Conservation (phyloP, 1,140 invertebrate genomes). For the Dendroctonus ponderosae region DNA sequence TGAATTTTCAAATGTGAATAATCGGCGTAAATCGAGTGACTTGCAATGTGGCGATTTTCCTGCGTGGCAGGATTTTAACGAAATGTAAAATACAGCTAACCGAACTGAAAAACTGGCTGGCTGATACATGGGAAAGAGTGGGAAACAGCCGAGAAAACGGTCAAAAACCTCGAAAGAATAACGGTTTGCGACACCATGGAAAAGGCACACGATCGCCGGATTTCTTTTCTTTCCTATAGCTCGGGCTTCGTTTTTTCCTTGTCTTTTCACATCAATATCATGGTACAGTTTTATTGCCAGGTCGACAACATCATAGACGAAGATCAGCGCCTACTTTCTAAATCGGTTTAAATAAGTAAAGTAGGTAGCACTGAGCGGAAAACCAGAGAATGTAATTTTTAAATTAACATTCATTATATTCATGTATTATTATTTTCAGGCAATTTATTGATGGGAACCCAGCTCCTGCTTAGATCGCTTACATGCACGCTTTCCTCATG, state of each 20-base stretch:
- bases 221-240: conserved; percentile 29
- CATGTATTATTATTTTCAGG: too few relatives aligned
- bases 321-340: conserved; percentile 20
- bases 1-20: too few relatives aligned
- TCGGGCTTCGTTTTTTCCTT: conserved; percentile 4
- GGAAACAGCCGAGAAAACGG: conserved; percentile 29
- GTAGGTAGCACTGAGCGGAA: neutral
- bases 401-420: too few relatives aligned
- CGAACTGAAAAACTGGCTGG: too few relatives aligned
- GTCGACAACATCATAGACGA: conserved; percentile 1
- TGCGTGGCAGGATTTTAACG: too few relatives aligned
- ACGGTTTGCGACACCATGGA: conserved; percentile 16
- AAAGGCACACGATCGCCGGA: conserved; percentile 15
- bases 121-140: neutral
- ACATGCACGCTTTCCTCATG: too few relatives aligned
- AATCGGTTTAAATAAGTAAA: conserved; percentile 4
- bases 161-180: conserved; percentile 31
- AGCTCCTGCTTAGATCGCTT: too few relatives aligned
- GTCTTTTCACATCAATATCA: conserved; percentile 17
- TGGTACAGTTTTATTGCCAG: conserved; percentile 12
- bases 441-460: too few relatives aligned
- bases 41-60: too few relatives aligned
- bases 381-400: neutral
- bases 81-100: too few relatives aligned
- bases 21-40: too few relatives aligned